Conservation (phyloP, 2,113 vertebrate species). For the Ginglymostoma cirratum region DNA sequence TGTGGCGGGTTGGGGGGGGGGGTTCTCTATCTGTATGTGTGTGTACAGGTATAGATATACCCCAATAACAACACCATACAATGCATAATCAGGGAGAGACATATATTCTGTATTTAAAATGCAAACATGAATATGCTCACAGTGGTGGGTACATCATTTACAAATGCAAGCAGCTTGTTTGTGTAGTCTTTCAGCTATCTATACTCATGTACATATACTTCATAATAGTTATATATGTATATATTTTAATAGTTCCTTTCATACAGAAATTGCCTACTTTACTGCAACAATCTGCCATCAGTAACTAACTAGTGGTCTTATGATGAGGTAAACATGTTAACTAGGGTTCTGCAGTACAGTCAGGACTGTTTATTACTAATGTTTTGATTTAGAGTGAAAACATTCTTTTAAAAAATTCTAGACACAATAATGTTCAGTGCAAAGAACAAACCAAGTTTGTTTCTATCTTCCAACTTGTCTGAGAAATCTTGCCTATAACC, state of each 20-base stretch:
- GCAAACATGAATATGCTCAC: neutral
- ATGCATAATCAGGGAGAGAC: neutral
- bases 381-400: neutral
- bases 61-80: neutral
- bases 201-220: too few relatives aligned
- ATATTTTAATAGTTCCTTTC: neutral
- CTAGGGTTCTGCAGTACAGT: neutral
- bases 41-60: neutral
- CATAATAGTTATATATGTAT: neutral
- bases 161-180: neutral
- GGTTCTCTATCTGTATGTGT: too few relatives aligned
- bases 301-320: neutral
- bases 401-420: neutral
- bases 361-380: neutral
- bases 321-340: neutral
- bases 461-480: neutral
- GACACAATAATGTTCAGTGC: neutral
- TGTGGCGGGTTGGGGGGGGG: too few relatives aligned
- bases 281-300: neutral
- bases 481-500: neutral
- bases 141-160: neutral
- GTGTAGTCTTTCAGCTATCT: too few relatives aligned
- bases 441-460: neutral
- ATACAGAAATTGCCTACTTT: neutral
- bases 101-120: neutral